Conservation (phyloP, 2,888 invertebrate species). For the Trichopoda pennipes region DNA sequence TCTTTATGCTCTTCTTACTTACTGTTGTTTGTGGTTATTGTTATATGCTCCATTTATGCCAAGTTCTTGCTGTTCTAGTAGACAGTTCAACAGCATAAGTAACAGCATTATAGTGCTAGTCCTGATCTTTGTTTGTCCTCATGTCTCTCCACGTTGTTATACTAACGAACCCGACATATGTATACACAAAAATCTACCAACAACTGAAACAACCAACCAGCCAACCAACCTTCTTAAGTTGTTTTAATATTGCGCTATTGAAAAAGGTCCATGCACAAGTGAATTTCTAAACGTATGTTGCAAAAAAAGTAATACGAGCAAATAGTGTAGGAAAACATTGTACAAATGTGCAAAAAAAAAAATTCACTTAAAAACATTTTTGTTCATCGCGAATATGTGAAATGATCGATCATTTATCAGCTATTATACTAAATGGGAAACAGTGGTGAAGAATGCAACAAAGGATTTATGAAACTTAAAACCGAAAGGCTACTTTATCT, state of each 20-base stretch:
- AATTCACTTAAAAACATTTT: conserved; percentile 55
- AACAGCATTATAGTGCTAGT: conserved; percentile 59
- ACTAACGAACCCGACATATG: conserved; percentile 39
- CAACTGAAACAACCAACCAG: not conserved
- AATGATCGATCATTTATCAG: conserved; percentile 66
- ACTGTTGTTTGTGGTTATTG: conserved; percentile 59
- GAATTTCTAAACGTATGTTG: conserved; percentile 59
- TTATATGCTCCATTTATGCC: conserved; percentile 65
- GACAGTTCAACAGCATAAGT: conserved; percentile 67
- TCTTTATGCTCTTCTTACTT: conserved; percentile 4
- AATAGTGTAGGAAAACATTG: conserved; percentile 17
- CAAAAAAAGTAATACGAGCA: not conserved
- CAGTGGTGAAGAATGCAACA: conserved; percentile 37
- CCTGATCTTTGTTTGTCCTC: conserved; percentile 54
- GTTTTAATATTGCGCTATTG: conserved; percentile 40
- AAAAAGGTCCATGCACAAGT: conserved; percentile 56
- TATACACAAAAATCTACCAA: conserved; percentile 8
- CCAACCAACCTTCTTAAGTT: conserved; percentile 45
- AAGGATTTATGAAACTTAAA: not conserved
- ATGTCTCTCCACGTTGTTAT: conserved; percentile 38
- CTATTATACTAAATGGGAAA: conserved; percentile 48
- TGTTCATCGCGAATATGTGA: conserved; percentile 44
- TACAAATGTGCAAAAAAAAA: conserved; percentile 60
- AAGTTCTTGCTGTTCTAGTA: conserved; percentile 64
- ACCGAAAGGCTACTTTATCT: too few species aligned